Conservation (phyloP, 2,797 vertebrate species). For the Crocodylus rhombifer region DNA sequence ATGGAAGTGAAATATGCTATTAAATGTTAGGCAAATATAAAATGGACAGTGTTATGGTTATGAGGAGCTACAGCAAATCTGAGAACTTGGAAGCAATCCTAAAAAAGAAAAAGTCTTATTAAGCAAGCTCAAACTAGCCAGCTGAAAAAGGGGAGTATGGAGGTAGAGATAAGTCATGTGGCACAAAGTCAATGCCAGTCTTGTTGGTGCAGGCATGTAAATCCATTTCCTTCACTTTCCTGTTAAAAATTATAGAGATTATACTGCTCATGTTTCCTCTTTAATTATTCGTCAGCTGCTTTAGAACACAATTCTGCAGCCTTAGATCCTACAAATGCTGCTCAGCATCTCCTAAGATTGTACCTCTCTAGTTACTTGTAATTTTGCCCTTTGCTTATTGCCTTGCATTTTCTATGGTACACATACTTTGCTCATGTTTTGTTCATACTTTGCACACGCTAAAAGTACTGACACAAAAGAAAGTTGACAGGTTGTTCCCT, state of each 20-base stretch:
- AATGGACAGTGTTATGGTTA: not conserved
- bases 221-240: conserved; percentile 40
- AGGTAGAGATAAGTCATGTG: conserved; percentile 31
- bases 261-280: not conserved
- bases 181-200: conserved; percentile 33
- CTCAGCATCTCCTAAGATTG: conserved; percentile 7
- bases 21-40: not conserved
- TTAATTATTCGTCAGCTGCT: not conserved
- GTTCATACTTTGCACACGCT: not conserved
- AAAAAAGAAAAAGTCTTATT: not conserved
- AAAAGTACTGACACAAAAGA: conserved; percentile 37
- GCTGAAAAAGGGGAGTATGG: not conserved
- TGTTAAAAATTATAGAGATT: conserved; percentile 61
- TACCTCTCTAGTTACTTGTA: not conserved
- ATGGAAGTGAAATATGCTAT: conserved; percentile 1
- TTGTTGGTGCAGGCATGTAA: conserved; percentile 41
- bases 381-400: not conserved
- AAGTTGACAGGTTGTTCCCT: not conserved
- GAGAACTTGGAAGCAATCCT: conserved; percentile 63
- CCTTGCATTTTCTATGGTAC: not conserved
- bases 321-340: not conserved
- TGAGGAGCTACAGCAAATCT: conserved; percentile 48
- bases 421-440: not conserved
- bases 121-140: conserved; percentile 67
- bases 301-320: not conserved